These are phyloP conservation scores for Brachionus asplanchnoidis DNA, from an alignment of 1,140 invertebrate species.

Conservation along the genomic window DNA sequence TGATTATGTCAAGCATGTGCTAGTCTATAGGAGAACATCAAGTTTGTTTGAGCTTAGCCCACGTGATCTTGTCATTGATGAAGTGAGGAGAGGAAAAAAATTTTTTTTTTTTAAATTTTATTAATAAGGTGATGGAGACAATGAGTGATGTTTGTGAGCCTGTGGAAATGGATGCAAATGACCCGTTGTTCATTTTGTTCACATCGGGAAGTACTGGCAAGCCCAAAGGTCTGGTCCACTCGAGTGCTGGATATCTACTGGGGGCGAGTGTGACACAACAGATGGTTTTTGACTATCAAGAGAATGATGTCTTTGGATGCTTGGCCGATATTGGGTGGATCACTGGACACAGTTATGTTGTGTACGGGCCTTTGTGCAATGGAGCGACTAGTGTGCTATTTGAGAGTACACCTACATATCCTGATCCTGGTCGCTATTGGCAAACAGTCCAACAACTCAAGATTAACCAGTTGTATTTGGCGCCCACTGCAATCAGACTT, in stretches of 20 bases:
- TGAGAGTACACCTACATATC: slow-evolving; percentile 62
- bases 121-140: too few relatives aligned
- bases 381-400: slow-evolving; percentile 61
- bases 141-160: slow-evolving; percentile 48
- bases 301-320: slow-evolving; percentile 61
- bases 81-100: slow-evolving; percentile 50
- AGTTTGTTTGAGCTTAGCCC: not conserved
- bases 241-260: slow-evolving; percentile 61
- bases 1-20: slow-evolving; percentile 56
- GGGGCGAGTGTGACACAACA: slow-evolving; percentile 58
- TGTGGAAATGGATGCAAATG: slow-evolving; percentile 59
- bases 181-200: slow-evolving; percentile 62
- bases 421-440: slow-evolving; percentile 62
- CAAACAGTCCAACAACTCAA: slow-evolving; percentile 59
- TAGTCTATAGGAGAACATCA: slow-evolving; percentile 57
- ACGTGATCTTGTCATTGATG: slow-evolving; percentile 49
- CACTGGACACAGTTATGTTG: slow-evolving; percentile 62
- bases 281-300: slow-evolving; percentile 59
- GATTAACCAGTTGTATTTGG: slow-evolving; percentile 60
- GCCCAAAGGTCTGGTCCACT: slow-evolving; percentile 62
- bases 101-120: not conserved
- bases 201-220: slow-evolving; percentile 62
- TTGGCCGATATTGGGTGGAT: slow-evolving; percentile 65
- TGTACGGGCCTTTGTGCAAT: slow-evolving; percentile 62
- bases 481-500: slow-evolving; percentile 61